Evolutionary conservation across 2,113 vertebrate species (phyloP).

Genomic region (Dipodomys stephensi): DNA sequence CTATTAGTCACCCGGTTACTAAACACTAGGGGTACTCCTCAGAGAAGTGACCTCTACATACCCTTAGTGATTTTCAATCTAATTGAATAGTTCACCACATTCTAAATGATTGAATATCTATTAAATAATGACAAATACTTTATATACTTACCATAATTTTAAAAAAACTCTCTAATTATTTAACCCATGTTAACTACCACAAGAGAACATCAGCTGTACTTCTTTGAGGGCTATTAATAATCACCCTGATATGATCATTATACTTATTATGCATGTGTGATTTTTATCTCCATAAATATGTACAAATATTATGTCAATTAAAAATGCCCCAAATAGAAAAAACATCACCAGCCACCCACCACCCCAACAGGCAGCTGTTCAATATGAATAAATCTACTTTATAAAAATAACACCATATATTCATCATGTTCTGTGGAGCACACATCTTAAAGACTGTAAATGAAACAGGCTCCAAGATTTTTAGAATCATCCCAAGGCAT

Average conservation of each 20-base stretch:
- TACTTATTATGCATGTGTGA: too few relatives aligned
- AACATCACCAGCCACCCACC: background rate
- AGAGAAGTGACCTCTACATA: background rate
- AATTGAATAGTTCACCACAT: conserved; percentile 39
- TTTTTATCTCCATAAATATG: too few relatives aligned
- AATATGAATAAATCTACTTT: conserved; percentile 15
- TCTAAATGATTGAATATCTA: conserved; percentile 21
- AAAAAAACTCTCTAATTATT: conserved; percentile 51
- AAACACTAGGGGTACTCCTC: background rate
- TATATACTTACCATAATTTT: conserved; percentile 6
- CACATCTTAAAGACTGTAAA: background rate
- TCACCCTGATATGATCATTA: too few relatives aligned
- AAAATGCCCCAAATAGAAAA: too few relatives aligned
- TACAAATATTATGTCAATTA: too few relatives aligned
- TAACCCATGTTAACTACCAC: background rate
- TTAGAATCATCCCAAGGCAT: background rate
- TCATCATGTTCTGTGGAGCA: background rate
- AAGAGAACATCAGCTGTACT: conserved; percentile 12
- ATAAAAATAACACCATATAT: conserved; percentile 13
- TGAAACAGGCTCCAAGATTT: background rate
- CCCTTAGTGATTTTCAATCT: conserved; percentile 20
- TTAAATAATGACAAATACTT: conserved; percentile 56
- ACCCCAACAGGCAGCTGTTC: background rate
- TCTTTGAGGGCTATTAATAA: too few relatives aligned
- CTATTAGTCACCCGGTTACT: conserved; percentile 47